phyloP scores from a whole-genome alignment of 2,113 vertebrate species.

The Sander lucioperca region DNA sequence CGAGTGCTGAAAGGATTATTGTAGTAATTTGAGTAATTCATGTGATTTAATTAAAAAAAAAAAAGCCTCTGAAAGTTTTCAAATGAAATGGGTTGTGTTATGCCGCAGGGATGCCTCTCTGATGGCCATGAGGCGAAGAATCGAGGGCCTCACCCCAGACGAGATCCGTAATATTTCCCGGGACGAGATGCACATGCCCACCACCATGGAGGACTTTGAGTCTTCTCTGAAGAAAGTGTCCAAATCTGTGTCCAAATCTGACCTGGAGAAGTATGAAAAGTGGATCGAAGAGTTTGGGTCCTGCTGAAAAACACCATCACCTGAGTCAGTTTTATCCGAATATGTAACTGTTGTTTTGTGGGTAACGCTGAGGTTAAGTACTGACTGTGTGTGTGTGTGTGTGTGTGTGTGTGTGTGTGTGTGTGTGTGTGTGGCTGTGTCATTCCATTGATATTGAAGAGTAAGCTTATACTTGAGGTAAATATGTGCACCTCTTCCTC shows the following conservation, averaged over 20 bases:
- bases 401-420: too few relatives aligned
- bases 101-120: constrained; percentile 92
- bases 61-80: not conserved
- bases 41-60: not conserved
- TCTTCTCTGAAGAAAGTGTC: constrained; percentile 96
- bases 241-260: constrained; percentile 94
- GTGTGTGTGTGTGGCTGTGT: too few relatives aligned
- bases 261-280: constrained; percentile 97
- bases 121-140: constrained; percentile 98
- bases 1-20: not conserved
- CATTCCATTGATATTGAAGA: not conserved
- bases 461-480: not conserved
- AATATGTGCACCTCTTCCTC: constrained; percentile 21
- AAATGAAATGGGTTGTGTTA: not conserved
- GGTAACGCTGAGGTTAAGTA: not conserved
- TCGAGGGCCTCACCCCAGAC: constrained; percentile 96
- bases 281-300: constrained; percentile 99
- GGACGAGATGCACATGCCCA: constrained; percentile 99
- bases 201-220: constrained; percentile 99
- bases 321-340: too few relatives aligned
- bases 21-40: not conserved
- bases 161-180: constrained; percentile 96
- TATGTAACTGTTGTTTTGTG: not conserved
- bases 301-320: constrained; percentile 81
- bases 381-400: not conserved